Conservation (phyloP, 2,888 invertebrate species). For the Drosophila testacea region DNA sequence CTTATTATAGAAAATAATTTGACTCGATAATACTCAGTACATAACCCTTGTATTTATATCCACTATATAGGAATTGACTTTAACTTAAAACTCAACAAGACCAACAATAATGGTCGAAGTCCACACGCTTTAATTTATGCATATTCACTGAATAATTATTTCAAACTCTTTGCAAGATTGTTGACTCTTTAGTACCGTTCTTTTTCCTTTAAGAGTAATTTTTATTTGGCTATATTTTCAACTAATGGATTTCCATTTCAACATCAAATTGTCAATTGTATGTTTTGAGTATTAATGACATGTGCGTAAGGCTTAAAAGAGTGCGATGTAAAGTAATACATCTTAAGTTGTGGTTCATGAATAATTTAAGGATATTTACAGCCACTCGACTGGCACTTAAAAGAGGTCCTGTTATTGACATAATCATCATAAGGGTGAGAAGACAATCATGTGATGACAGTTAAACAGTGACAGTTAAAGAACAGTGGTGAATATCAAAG, state of each 20-base stretch:
- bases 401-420: constrained; percentile 4
- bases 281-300: constrained; percentile 44
- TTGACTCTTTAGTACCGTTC: too few relatives aligned
- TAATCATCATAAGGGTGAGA: constrained; percentile 1
- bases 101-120: too few relatives aligned
- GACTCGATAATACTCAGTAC: too few relatives aligned
- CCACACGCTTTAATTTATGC: too few relatives aligned
- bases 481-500: constrained; percentile 1
- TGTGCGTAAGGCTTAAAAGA: constrained; percentile 3
- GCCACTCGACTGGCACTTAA: constrained; percentile 20
- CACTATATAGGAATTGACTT: too few relatives aligned
- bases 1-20: too few relatives aligned
- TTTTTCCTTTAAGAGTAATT: too few relatives aligned
- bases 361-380: constrained; percentile 29
- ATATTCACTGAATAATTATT: too few relatives aligned
- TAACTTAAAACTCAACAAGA: too few relatives aligned
- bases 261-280: not conserved
- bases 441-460: constrained; percentile 40
- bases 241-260: not conserved
- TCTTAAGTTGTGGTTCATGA: constrained; percentile 21
- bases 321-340: not conserved
- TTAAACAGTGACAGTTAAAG: constrained; percentile 17
- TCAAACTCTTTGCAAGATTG: too few relatives aligned
- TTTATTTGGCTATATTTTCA: not conserved
- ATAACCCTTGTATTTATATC: too few relatives aligned